Conservation (phyloP, 2,888 invertebrate species). For the Cheilosia pagana region DNA sequence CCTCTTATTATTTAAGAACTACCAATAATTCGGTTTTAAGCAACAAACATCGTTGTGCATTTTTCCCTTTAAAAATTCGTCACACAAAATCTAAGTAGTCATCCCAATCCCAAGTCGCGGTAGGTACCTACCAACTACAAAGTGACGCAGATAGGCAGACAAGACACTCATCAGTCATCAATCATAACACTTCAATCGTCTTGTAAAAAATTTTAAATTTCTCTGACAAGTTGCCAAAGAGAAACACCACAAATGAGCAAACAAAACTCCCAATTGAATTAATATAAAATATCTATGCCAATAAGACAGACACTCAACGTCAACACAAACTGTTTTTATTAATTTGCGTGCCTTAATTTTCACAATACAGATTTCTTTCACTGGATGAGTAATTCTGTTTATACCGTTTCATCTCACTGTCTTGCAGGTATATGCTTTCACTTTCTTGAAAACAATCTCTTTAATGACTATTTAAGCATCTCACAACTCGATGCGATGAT, state of each 20-base stretch:
- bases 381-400: constrained; percentile 45
- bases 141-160: too few species aligned
- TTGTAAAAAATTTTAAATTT: background rate
- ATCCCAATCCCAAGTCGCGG: too few species aligned
- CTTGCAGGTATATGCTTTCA: constrained; percentile 40
- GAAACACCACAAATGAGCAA: background rate
- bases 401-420: constrained; percentile 2
- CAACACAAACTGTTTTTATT: constrained; percentile 1
- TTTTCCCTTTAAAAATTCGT: too few species aligned
- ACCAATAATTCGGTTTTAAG: too few species aligned
- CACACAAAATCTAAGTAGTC: too few species aligned
- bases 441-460: constrained; percentile 52
- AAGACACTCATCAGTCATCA: too few species aligned
- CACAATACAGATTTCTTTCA: constrained; percentile 34
- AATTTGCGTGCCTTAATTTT: constrained; percentile 38
- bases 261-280: background rate
- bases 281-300: constrained; percentile 29
- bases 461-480: constrained; percentile 45
- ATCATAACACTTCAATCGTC: background rate
- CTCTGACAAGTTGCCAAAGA: background rate
- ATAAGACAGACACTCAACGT: background rate
- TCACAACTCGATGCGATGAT: constrained; percentile 28
- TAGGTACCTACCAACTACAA: too few species aligned
- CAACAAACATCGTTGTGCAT: too few species aligned
- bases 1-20: too few species aligned